These are phyloP conservation scores for Vanessa tameamea DNA, from an alignment of 1,140 invertebrate species.

Conservation along the genomic window DNA sequence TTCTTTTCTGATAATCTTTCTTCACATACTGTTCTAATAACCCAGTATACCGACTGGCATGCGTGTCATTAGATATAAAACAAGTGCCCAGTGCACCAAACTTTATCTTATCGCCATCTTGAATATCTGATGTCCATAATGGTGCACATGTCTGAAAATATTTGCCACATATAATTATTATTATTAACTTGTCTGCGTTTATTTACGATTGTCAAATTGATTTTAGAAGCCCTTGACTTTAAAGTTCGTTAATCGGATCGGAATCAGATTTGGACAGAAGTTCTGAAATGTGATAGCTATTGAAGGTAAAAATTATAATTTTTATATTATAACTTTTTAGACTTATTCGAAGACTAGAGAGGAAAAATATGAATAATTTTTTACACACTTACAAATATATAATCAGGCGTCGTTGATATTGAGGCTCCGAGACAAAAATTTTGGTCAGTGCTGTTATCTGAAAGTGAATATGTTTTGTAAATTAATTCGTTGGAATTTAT, in stretches of 20 bases:
- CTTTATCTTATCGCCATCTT: not conserved
- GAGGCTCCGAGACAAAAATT: conserved; percentile 49
- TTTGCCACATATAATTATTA: not conserved
- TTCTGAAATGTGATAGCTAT: no score
- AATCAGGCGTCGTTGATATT: conserved; percentile 41
- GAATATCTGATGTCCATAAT: conserved; percentile 34
- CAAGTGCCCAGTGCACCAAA: conserved; percentile 43
- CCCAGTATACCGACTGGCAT: conserved; percentile 35
- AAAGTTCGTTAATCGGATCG: no score
- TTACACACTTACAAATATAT: conserved; percentile 47
- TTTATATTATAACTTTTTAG: no score
- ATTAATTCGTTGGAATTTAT: no score
- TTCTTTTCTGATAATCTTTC: not conserved
- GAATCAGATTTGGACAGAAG: no score
- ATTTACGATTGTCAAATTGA: no score
- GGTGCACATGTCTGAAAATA: conserved; percentile 53
- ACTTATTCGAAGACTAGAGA: no score
- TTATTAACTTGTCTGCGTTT: no score
- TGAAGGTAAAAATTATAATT: no score
- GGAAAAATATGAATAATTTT: not conserved
- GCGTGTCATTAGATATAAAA: conserved; percentile 35
- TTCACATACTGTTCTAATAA: conserved; percentile 31
- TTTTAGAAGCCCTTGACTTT: no score
- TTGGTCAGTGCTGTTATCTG: conserved; percentile 43
- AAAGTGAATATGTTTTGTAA: conserved; percentile 1